phyloP scores from a whole-genome alignment of 2,113 vertebrate genomes.

The Nettapus auritus region DNA sequence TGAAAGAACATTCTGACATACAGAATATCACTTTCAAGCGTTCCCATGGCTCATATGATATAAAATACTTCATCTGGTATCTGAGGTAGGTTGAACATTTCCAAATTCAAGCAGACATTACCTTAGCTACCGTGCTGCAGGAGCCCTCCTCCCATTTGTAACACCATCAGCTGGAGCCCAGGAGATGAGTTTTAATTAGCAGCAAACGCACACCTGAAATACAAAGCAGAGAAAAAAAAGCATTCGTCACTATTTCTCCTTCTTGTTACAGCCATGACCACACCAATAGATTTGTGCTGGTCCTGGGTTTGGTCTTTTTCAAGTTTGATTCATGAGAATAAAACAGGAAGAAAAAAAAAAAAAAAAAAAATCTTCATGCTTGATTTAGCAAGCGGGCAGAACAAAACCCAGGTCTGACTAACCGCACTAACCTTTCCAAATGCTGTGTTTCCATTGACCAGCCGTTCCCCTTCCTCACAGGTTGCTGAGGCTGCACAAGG shows the following conservation, averaged over 20 bases:
- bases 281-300: not conserved
- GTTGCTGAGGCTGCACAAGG: not conserved
- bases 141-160: not conserved
- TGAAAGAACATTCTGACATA: fast-evolving
- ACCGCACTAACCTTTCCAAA: not conserved
- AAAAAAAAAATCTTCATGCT: fast-evolving
- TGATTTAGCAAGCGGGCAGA: not conserved
- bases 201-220: not conserved
- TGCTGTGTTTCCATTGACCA: not conserved
- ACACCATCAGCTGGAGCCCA: not conserved
- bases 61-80: not conserved
- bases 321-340: not conserved
- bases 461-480: not conserved
- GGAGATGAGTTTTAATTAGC: not conserved
- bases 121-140: not conserved
- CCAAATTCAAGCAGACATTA: not conserved
- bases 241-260: not conserved
- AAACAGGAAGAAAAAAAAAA: not conserved
- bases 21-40: not conserved
- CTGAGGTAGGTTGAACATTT: not conserved
- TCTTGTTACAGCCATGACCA: not conserved
- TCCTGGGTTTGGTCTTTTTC: not conserved
- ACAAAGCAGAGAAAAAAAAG: not conserved
- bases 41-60: not conserved
- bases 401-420: not conserved